Conservation (phyloP, 2,888 invertebrate species). For the Smittia sp. region DNA sequence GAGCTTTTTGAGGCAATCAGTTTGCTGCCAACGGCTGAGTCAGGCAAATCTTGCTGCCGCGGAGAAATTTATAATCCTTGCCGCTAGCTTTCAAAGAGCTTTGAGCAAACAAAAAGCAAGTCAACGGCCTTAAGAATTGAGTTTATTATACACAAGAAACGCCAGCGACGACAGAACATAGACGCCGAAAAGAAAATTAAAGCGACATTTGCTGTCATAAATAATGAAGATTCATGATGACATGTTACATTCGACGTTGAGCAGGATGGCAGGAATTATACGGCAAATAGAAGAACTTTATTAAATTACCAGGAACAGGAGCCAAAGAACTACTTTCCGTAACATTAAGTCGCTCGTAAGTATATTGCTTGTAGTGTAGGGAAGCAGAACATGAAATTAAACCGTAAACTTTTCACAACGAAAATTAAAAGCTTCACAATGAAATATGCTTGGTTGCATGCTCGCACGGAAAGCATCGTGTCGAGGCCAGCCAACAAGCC, state of each 20-base stretch:
- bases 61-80: too few species aligned
- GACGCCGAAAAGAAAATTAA: slow-evolving; percentile 26
- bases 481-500: background rate
- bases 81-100: too few species aligned
- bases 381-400: slow-evolving; percentile 8
- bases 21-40: too few species aligned
- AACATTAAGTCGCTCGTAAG: background rate
- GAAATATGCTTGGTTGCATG: slow-evolving; percentile 6
- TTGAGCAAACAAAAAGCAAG: too few species aligned
- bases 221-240: slow-evolving; percentile 30
- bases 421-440: slow-evolving; percentile 22
- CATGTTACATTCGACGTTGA: background rate
- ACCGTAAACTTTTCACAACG: background rate
- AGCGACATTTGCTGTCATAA: background rate
- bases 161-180: background rate
- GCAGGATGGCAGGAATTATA: background rate
- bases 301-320: slow-evolving; percentile 1
- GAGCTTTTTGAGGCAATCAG: too few species aligned
- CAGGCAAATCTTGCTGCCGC: too few species aligned
- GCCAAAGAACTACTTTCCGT: slow-evolving; percentile 4
- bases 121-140: background rate
- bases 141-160: slow-evolving; percentile 7
- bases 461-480: background rate
- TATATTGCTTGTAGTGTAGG: background rate
- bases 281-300: slow-evolving; percentile 3